Percentiles rank a stretch among this genome's conserved stretches.
These are phyloP conservation scores for Epinephelus awoara DNA, from an alignment of 2,797 vertebrate species.

Conservation along the genomic window DNA sequence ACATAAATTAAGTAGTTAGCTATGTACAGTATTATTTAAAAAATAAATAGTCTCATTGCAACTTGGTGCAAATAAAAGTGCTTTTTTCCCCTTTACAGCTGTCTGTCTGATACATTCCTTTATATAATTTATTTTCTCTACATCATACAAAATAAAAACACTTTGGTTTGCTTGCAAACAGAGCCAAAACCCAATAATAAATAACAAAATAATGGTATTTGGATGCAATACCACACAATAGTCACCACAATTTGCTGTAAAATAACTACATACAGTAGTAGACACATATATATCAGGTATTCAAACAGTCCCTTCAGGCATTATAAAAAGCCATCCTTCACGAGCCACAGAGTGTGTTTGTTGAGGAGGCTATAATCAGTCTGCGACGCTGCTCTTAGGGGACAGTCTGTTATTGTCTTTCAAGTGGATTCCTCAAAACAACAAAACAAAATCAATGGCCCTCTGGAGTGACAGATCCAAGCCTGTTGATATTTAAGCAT, in stretches of 20 bases:
- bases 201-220: constrained; percentile 46
- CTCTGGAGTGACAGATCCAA: constrained; percentile 79
- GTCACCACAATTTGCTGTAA: constrained; percentile 68
- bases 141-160: constrained; percentile 78
- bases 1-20: constrained; percentile 70
- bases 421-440: constrained; percentile 78
- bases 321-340: constrained; percentile 71
- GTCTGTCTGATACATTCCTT: constrained; percentile 80
- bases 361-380: constrained; percentile 75
- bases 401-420: constrained; percentile 81
- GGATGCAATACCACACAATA: constrained; percentile 69
- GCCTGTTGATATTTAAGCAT: constrained; percentile 77
- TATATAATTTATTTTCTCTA: constrained; percentile 56
- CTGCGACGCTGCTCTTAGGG: constrained; percentile 65
- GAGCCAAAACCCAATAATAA: constrained; percentile 59
- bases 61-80: constrained; percentile 83
- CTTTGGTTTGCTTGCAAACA: constrained; percentile 85
- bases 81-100: constrained; percentile 63
- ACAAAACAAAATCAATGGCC: constrained; percentile 79
- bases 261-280: constrained; percentile 72
- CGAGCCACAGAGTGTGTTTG: constrained; percentile 64
- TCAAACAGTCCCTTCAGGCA: constrained; percentile 70
- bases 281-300: constrained; percentile 71
- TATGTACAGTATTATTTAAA: constrained; percentile 81
- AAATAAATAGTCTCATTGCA: constrained; percentile 81